Percentiles rank a stretch among this genome's conserved stretches.
Conservation (phyloP, 2,113 vertebrate species). For the Smithornis capensis region DNA sequence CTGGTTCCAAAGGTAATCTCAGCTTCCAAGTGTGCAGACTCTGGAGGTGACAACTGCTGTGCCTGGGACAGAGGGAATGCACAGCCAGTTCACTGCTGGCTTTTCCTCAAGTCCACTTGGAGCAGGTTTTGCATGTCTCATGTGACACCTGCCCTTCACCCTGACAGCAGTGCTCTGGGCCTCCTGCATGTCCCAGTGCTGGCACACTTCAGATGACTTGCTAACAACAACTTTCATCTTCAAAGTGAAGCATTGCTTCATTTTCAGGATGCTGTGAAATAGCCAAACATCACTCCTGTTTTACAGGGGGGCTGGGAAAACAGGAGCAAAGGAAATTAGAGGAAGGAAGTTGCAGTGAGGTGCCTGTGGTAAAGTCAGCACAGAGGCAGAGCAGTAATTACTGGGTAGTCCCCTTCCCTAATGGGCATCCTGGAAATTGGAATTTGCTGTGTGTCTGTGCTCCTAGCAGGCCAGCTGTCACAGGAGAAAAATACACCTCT, state of each 20-base stretch:
- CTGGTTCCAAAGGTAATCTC: not conserved
- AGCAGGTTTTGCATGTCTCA: not conserved
- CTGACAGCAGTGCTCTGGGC: not conserved
- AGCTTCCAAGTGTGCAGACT: not conserved
- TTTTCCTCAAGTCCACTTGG: not conserved
- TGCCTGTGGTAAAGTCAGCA: not conserved
- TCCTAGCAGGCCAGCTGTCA: not conserved
- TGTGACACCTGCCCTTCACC: not conserved
- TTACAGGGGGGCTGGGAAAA: not conserved
- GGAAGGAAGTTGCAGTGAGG: conserved; percentile 8
- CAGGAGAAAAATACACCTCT: not conserved
- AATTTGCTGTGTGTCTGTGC: not conserved
- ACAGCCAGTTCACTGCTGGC: not conserved
- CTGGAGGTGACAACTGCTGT: not conserved
- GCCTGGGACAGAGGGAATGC: not conserved
- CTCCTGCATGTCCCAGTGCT: not conserved
- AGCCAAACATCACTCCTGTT: not conserved
- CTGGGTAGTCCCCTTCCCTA: not conserved
- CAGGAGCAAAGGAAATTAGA: conserved; percentile 37
- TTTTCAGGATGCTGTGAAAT: not conserved
- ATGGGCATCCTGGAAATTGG: not conserved
- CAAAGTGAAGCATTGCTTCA: not conserved
- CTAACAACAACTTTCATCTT: not conserved
- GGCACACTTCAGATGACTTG: not conserved
- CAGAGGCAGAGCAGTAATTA: not conserved